phyloP scores from a whole-genome alignment of 53 echinoderm and acorn worm genomes.

The Zoroaster sp. region DNA sequence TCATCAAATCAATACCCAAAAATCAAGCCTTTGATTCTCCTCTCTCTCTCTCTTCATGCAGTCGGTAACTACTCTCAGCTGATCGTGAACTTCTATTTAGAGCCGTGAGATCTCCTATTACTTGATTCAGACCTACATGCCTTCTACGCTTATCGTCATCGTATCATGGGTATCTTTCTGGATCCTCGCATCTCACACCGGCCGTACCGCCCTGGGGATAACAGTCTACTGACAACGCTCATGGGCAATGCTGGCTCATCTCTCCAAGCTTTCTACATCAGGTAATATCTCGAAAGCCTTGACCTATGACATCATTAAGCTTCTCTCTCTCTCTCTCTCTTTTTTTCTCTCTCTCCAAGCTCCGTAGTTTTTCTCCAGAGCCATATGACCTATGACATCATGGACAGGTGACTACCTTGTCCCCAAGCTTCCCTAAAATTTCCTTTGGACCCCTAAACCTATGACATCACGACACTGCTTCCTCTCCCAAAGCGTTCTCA shows the following conservation, averaged over 20 bases:
- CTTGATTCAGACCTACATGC: constrained; percentile 83
- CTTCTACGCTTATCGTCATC: constrained; percentile 76
- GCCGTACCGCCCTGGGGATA: constrained; percentile 86
- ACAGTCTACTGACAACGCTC: constrained; percentile 87
- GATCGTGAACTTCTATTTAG: constrained; percentile 73
- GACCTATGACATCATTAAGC: too few species aligned
- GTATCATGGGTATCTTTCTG: constrained; percentile 96
- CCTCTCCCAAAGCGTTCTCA: constrained; percentile 90
- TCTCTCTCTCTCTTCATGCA: neutral
- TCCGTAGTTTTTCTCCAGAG: too few species aligned
- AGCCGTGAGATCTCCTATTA: constrained; percentile 85
- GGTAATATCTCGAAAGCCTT: too few species aligned
- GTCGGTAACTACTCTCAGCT: constrained; percentile 92
- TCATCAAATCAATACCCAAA: too few species aligned
- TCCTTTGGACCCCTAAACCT: too few species aligned
- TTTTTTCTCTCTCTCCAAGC: too few species aligned
- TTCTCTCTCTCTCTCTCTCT: too few species aligned
- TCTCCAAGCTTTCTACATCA: too few species aligned
- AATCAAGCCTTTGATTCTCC: neutral
- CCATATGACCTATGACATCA: too few species aligned
- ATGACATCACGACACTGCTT: too few species aligned
- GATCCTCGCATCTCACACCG: constrained; percentile 73
- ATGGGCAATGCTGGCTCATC: constrained; percentile 75
- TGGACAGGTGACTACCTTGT: too few species aligned
- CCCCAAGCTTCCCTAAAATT: too few species aligned